These are phyloP conservation scores for Crenichthys baileyi DNA, from an alignment of 2,797 vertebrate genomes.

Conservation along the genomic window DNA sequence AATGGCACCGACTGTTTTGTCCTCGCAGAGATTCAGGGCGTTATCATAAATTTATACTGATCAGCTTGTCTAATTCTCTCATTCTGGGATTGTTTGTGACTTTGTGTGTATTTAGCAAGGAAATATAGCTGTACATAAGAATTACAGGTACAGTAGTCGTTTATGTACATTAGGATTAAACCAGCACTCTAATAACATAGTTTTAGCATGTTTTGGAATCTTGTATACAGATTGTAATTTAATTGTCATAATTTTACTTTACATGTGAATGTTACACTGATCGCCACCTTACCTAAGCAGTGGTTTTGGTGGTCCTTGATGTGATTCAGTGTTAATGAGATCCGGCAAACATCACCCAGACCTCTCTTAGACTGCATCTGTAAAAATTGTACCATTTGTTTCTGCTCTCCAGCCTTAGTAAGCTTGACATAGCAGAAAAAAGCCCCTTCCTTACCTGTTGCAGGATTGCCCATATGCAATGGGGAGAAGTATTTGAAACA, in stretches of 20 bases:
- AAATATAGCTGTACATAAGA: not conserved
- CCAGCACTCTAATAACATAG: not conserved
- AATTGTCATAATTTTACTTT: no score
- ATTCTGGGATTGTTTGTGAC: not conserved
- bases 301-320: not conserved
- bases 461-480: no score
- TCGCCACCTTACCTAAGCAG: no score
- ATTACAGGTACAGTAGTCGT: not conserved
- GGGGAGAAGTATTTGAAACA: no score
- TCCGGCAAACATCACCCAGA: not conserved
- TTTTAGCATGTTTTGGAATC: no score
- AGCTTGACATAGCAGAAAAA: not conserved
- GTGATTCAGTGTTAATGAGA: not conserved
- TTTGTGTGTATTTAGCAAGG: slow-evolving; percentile 13
- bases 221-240: no score
- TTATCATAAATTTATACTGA: slow-evolving; percentile 45
- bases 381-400: no score
- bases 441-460: not conserved
- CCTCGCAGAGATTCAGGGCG: slow-evolving; percentile 20
- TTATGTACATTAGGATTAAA: not conserved
- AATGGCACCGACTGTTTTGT: slow-evolving; percentile 27
- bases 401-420: slow-evolving; percentile 1
- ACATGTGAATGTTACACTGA: no score
- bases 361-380: not conserved
- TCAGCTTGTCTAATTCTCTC: slow-evolving; percentile 29